A percentile compares a stretch with the other conserved stretches of the same genome.
Conservation (phyloP, 1,140 invertebrate species). For the Hyphantria cunea region DNA sequence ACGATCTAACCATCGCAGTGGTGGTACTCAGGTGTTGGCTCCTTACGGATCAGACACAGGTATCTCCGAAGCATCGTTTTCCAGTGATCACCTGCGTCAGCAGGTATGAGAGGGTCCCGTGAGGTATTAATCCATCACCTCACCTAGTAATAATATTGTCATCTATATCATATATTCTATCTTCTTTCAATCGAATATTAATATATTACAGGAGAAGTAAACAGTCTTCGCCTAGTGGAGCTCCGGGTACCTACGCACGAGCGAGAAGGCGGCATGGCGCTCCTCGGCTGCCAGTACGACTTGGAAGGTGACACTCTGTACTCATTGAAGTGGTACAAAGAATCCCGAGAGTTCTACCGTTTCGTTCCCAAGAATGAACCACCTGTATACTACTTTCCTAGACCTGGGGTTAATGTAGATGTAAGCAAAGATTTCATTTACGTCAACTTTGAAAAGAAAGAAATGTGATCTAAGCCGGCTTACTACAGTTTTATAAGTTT, state of each 20-base stretch:
- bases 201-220: constrained; percentile 40
- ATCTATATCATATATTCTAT: too few species aligned
- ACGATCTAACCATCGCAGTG: too few species aligned
- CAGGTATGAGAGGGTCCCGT: too few species aligned
- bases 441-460: background rate
- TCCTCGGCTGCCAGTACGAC: constrained; percentile 91
- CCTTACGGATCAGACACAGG: too few species aligned
- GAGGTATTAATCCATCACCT: too few species aligned
- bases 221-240: constrained; percentile 71
- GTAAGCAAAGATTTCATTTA: constrained; percentile 70
- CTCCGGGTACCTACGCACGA: constrained; percentile 86
- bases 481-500: too few species aligned
- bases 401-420: constrained; percentile 90
- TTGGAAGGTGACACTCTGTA: constrained; percentile 82
- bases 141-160: too few species aligned
- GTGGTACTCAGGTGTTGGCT: too few species aligned
- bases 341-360: constrained; percentile 93
- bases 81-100: too few species aligned
- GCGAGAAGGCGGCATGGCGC: constrained; percentile 85
- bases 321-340: constrained; percentile 95
- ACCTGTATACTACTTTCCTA: constrained; percentile 85
- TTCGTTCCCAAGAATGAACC: constrained; percentile 89
- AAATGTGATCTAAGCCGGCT: too few species aligned
- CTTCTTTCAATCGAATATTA: too few species aligned
- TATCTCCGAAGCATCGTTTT: too few species aligned